Conservation (phyloP, 2,888 invertebrate species). For the Mesorhabditis belari region DNA sequence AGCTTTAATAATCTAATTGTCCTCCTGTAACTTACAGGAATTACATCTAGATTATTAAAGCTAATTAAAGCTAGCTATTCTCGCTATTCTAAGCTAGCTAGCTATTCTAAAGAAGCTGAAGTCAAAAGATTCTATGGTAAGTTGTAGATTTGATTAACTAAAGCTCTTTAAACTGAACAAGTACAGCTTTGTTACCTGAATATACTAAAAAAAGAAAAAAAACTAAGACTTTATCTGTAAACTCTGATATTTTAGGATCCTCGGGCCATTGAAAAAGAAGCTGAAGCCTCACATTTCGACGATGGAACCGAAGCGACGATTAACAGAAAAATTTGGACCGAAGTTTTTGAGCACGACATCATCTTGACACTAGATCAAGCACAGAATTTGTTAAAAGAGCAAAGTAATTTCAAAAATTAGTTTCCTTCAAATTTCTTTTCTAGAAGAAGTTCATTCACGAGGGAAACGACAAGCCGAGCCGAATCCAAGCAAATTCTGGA, state of each 20-base stretch:
- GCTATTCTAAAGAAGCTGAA: too few relatives aligned
- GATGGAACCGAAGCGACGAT: conserved; percentile 47
- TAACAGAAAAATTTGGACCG: conserved; percentile 36
- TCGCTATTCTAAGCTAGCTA: too few relatives aligned
- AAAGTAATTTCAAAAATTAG: conserved; percentile 10
- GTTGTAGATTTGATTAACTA: too few relatives aligned
- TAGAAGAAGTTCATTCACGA: conserved; percentile 1
- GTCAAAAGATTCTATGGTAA: too few relatives aligned
- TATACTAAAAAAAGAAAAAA: too few relatives aligned
- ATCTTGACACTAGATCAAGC: conserved; percentile 45
- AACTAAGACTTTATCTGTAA: too few relatives aligned
- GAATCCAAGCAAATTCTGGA: conserved; percentile 34
- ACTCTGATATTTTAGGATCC: conserved; percentile 24
- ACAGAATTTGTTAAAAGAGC: conserved; percentile 33
- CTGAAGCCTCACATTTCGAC: conserved; percentile 2
- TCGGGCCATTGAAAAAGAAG: conserved; percentile 4
- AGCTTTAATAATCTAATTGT: too few relatives aligned
- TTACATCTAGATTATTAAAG: too few relatives aligned
- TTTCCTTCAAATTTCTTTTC: neutral
- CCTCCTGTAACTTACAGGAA: too few relatives aligned
- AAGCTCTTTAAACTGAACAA: too few relatives aligned
- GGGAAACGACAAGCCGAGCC: conserved; percentile 40
- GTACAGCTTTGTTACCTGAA: too few relatives aligned
- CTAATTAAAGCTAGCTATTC: too few relatives aligned
- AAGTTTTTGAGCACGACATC: conserved; percentile 49